A percentile compares a stretch with the other conserved stretches of the same genome.
Evolutionary conservation across 2,888 invertebrate species (phyloP).

Genomic region (Melinopterus prodromus): DNA sequence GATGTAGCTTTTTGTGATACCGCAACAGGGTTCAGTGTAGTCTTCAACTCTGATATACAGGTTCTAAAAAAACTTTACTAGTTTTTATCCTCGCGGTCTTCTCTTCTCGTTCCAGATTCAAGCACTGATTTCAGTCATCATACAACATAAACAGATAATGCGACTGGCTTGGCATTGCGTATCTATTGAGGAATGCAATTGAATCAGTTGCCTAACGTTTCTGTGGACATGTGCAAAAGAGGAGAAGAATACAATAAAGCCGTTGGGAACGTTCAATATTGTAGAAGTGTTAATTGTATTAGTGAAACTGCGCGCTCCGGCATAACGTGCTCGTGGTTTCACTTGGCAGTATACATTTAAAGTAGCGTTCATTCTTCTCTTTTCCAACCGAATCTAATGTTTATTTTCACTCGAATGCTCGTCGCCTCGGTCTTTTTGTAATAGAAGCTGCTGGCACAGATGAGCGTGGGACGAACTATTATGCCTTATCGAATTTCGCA

Average conservation of each 20-base stretch:
- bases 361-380: constrained; percentile 30
- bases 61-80: too few relatives aligned
- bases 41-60: too few relatives aligned
- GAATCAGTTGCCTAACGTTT: background rate
- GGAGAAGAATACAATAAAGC: constrained; percentile 17
- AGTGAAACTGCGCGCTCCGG: constrained; percentile 16
- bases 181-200: background rate
- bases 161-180: background rate
- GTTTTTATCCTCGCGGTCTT: too few relatives aligned
- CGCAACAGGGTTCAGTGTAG: too few relatives aligned
- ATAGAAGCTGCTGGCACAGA: constrained; percentile 10
- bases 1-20: too few relatives aligned
- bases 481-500: constrained; percentile 10
- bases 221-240: background rate
- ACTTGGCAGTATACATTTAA: constrained; percentile 26
- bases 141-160: background rate
- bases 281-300: constrained; percentile 30
- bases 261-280: constrained; percentile 22
- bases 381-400: constrained; percentile 20
- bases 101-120: too few relatives aligned
- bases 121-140: background rate
- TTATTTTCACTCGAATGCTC: constrained; percentile 23
- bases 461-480: constrained; percentile 20
- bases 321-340: constrained; percentile 17
- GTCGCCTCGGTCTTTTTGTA: background rate